Evolutionary conservation across 2,888 invertebrate genomes (phyloP).

Genomic region (Campopleginae sp.): DNA sequence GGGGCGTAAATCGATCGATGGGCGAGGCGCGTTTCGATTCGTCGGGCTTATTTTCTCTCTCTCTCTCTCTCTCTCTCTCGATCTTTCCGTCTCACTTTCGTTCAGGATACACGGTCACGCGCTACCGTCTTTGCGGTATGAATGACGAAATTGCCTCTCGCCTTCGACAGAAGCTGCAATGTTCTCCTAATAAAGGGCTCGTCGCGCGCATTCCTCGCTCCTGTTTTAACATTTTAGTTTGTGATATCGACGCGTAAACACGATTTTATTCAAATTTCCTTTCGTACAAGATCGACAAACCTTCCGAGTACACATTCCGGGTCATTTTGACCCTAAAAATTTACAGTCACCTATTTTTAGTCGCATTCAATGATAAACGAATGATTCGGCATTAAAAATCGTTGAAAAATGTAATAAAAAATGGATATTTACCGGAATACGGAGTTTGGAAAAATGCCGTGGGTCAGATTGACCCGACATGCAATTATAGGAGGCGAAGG

Average conservation of each 20-base stretch:
- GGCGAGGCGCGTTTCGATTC: constrained; percentile 74
- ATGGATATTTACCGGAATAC: too few relatives aligned
- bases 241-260: constrained; percentile 30
- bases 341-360: too few relatives aligned
- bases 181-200: constrained; percentile 35
- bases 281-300: not conserved
- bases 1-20: constrained; percentile 60
- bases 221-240: constrained; percentile 44
- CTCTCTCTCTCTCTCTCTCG: constrained; percentile 49
- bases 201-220: constrained; percentile 17
- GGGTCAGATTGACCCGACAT: too few relatives aligned
- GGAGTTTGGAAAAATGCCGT: too few relatives aligned
- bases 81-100: not conserved
- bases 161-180: constrained; percentile 58
- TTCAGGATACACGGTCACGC: constrained; percentile 72
- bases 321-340: too few relatives aligned
- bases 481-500: too few relatives aligned
- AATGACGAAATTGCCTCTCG: constrained; percentile 70
- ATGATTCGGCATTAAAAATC: too few relatives aligned
- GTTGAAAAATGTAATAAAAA: too few relatives aligned
- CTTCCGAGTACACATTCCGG: too few relatives aligned
- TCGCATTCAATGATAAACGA: too few relatives aligned
- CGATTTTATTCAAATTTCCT: not conserved
- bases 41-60: constrained; percentile 66
- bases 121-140: constrained; percentile 73